Base-by-base conservation (phyloP, 2,888 invertebrate species). In the Crioceris asparagi region DNA sequence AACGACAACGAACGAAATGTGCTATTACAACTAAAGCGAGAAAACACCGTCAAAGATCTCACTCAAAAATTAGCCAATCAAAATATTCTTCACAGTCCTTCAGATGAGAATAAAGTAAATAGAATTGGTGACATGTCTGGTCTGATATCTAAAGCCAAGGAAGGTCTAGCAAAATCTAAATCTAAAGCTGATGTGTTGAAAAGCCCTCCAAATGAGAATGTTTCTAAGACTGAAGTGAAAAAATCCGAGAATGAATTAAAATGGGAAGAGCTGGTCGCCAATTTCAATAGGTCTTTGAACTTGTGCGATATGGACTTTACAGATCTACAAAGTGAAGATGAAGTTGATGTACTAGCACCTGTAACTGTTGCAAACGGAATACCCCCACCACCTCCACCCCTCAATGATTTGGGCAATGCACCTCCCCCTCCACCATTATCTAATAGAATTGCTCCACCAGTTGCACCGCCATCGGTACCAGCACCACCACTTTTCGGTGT, bases 251-350 rank as follows among this genome's bases (percentile, higher is more conserved):
- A 87, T 56, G 94, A 96, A 56, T 65, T 94, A 2, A 88, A 93
- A 56, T 97, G 97, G 96, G 94, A 96, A 57, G 87, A 90, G 56
- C 64, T 96, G 43, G 79, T 83, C 34, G 77, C 80, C 25, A 79
- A 79, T 45, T 69, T 85, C 50, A 72, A 78, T 42, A 69, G 87
- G 45, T 79, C 83, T 44, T 69, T 88, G 59, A 79, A 85, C 46
- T 73, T 92, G 32, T 92, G 94, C 61, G 96, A 97, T 65, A 72
- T 97, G 56, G 97, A 98, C 65, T 98, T 98, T 65, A 91, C 91
- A 8, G 96, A 97, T 64, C 71, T 98, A 36, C 46, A 76, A 34
- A 78, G 79, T 21, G 88, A 87, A 37, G 93, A 96, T 48, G 96
- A 96, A 59, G 77, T 80, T 38, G 87, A 88, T 56, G 39, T 55